Base-by-base conservation (phyloP, 2,113 vertebrate genomes). In the Cyphomyrus plagiostoma region DNA sequence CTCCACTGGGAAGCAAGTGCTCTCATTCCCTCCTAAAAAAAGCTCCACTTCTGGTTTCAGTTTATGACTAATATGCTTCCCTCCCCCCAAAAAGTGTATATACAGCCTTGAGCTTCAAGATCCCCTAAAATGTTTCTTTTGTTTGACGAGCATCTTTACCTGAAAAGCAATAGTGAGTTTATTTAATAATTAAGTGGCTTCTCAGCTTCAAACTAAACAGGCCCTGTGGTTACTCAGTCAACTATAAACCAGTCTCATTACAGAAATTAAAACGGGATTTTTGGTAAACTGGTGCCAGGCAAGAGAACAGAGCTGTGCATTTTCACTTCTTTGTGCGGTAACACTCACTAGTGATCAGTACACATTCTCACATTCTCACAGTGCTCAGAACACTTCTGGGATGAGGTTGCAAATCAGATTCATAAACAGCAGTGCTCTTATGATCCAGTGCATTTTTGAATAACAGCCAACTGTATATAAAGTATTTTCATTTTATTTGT, bases 11-110 rank as follows among this genome's bases (percentile, higher is more conserved):
- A 91, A 26, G 56, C 49, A n/a, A 66, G 70, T 88, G 23, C 88
- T 91, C 90, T 91, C 91, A 92, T 88, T 91, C 89, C 89, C 90
- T 89, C 91, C 91, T 91, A 92, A 92, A 91, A 92, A 91, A 92
- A 77, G 56, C 89, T 89, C 53, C 56, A 89, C 89, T 92, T 92
- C 91, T 90, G 90, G 83, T 90, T 92, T 90, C 90, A 91, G 90
- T 92, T 91, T 91, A 62, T 90, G 86, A 89, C 88, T 89, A 89
- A 90, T 70, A 87, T 90, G 77, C 66, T 53, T 17, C n/a, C 13
- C 66, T 21, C 53, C 48, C 48, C 85, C 35, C 48, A 35, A 35
- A 89, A 42, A 45, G 7, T 49, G 39, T 70, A 26, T 15, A 66
- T 30, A 15, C 48, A 52, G 23, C 85, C 26, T 9, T 50, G 17